These are phyloP conservation scores for Probaryconus sp. DNA, from an alignment of 1,140 invertebrate species.

Conservation along the genomic window DNA sequence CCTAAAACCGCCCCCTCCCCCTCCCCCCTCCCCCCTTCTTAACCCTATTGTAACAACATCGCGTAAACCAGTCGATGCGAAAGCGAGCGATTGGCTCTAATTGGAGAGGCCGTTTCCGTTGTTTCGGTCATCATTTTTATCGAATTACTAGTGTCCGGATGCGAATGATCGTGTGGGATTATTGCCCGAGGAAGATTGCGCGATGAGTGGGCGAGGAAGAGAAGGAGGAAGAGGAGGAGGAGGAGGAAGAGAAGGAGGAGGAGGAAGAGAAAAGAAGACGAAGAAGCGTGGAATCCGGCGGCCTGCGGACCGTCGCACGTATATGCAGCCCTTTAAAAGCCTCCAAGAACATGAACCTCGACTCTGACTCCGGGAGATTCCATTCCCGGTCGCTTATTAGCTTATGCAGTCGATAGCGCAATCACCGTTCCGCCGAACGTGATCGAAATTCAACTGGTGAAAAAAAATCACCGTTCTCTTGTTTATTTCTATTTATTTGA, in stretches of 20 bases:
- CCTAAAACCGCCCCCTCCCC: no score
- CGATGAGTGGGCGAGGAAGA: conserved; percentile 51
- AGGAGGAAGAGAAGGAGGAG: conserved; percentile 37
- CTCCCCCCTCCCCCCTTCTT: conserved; percentile 37
- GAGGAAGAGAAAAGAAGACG: neutral
- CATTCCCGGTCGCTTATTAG: conserved; percentile 48
- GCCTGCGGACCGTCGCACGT: conserved; percentile 11
- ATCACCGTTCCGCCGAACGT: conserved; percentile 25
- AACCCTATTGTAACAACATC: conserved; percentile 26
- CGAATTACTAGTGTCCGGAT: conserved; percentile 60
- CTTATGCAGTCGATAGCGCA: conserved; percentile 55
- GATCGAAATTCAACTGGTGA: conserved; percentile 34
- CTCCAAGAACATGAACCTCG: neutral
- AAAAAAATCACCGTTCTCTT: neutral
- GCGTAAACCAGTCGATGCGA: conserved; percentile 51
- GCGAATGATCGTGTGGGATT: conserved; percentile 61
- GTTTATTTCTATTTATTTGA: neutral
- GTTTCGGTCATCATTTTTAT: conserved; percentile 56
- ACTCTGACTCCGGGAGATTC: conserved; percentile 24
- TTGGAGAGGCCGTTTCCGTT: conserved; percentile 61
- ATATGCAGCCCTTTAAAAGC: neutral
- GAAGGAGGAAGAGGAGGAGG: conserved; percentile 24
- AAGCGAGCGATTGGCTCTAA: conserved; percentile 48
- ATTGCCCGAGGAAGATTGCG: conserved; percentile 52
- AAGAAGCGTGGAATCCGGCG: conserved; percentile 32